Evolutionary conservation across 37 sponge, comb jelly and placozoan genomes (phyloP), one percentile per base, ranked within the genome.

Genomic region (Spongilla lacustris): DNA sequence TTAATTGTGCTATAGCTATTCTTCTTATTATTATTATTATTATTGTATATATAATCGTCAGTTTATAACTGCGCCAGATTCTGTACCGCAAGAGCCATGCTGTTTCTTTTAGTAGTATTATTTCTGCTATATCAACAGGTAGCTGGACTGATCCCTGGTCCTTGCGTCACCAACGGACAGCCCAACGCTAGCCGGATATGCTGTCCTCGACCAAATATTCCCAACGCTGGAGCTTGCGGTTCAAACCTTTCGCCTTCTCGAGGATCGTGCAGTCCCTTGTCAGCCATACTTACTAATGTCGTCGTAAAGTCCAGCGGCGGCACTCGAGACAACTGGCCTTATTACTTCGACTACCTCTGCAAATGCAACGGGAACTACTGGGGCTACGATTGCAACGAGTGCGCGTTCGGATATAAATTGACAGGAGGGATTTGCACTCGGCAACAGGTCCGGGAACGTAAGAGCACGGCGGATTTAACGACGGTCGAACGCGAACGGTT

Each of bases 361-460:
- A 22, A 81, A 27, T 90, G 91, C 67, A 90, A 81, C 21, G 91
- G 83, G 5, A 85, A 85, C 77, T 90, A 80, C 69, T 82, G 72
- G 14, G 86, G 91, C 17, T 75, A 75, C 38, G 91, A 90, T 48
- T 90, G 91, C 69, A 75, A 86, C 49, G 33, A 83, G 31, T 91
- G 91, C 79, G 68, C 75, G 73, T 83, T 77, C 46, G 91, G 91
- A 35, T 83, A 86, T 74, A 58, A 10, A 58, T 19, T 58, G 58
- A 73, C 31, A 22, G 91, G 91, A 49, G 22, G 50, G 0, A 69
- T 81, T 66, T 91, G 91, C 69, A 66, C 35, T 24, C 50, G 12
- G 70, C 73, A 69, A 72, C 73, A 69, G 35, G 78, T 89, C 46
- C 80, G 85, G 37, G 11, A 58, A 58, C 91, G 91, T 29, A 33